Evolutionary conservation across 2,797 vertebrate genomes (phyloP), one percentile per base, ranked within the genome.

Genomic region (Sphenopsis melanotis): DNA sequence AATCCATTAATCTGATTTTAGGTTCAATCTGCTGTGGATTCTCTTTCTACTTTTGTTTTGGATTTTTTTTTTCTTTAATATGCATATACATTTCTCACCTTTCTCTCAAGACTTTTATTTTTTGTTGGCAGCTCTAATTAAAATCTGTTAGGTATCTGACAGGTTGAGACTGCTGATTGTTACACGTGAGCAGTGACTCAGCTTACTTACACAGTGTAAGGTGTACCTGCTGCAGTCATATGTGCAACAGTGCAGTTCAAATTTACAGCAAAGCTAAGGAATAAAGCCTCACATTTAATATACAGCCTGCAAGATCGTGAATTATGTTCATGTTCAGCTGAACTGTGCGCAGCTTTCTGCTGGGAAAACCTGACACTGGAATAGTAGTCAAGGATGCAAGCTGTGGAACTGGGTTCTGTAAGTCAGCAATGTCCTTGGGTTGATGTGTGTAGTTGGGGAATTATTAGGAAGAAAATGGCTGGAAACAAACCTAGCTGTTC

Each of bases 1-100:
- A 95, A 95, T 87, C 87, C 68, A 44, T 89, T 94, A 85, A 90
- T 96, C 92, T 90, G 79, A 93, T 93, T 95, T 81, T 68, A 85
- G 64, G 24, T 47, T 92, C 79, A 83, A 6, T 94, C 57, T 89
- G 42, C 60, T 3, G 2, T 57, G 23, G 42, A 68, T 84, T 83
- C 37, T 79, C 52, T 49, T 37, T 87, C 60, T 52, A 9, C 42
- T 72, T 71, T n/a, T 47, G 49, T 4, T 83, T 26, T 64, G 42
- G 1, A 6, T 3, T 16, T 37, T 23, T 39, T 39, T 11, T 22
- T 63, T 23, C 52, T 90, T 36, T 66, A 36, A 30, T 3, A 0
- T 34, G 30, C 18, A 22, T n/a, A 1, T 64, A 0, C 57, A 41
- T 89, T 94, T 84, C 41, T 83, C 55, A 66, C 42, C 52, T 82